Conservation (phyloP, 2,888 invertebrate genomes). For the Amiota mariae region DNA sequence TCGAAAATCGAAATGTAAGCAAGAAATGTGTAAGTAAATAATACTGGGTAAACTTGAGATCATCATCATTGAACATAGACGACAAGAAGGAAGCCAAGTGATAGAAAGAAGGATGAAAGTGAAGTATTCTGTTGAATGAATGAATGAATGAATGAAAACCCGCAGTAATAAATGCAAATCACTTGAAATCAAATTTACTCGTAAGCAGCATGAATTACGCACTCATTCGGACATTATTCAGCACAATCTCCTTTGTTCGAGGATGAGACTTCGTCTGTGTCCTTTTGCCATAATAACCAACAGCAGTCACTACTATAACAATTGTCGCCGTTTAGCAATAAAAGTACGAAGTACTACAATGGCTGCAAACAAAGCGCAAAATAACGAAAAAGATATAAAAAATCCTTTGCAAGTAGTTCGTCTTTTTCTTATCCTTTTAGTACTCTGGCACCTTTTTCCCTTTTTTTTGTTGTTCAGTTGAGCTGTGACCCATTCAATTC, state of each 20-base stretch:
- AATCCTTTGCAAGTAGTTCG: not conserved
- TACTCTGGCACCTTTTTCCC: not conserved
- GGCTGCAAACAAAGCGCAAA: constrained; percentile 27
- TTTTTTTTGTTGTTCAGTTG: too few relatives aligned
- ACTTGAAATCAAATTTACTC: constrained; percentile 22
- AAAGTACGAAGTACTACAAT: not conserved
- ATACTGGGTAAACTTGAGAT: not conserved
- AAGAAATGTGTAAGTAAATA: constrained; percentile 20
- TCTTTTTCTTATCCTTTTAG: not conserved
- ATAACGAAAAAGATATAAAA: constrained; percentile 12
- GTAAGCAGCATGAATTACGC: constrained; percentile 2
- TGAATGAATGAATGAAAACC: not conserved
- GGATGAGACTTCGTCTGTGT: not conserved
- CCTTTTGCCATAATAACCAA: not conserved
- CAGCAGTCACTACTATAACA: constrained; percentile 8
- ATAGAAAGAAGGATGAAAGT: not conserved
- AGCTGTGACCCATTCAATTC: too few relatives aligned
- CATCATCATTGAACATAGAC: not conserved
- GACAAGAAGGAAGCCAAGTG: not conserved
- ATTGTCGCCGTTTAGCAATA: constrained; percentile 18
- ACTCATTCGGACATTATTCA: constrained; percentile 10
- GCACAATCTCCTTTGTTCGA: not conserved
- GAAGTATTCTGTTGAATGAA: not conserved
- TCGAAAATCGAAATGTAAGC: not conserved
- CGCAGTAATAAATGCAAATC: constrained; percentile 26